Evolutionary conservation across 1,140 invertebrate species (phyloP).

Genomic region (Drosophila setifemur): DNA sequence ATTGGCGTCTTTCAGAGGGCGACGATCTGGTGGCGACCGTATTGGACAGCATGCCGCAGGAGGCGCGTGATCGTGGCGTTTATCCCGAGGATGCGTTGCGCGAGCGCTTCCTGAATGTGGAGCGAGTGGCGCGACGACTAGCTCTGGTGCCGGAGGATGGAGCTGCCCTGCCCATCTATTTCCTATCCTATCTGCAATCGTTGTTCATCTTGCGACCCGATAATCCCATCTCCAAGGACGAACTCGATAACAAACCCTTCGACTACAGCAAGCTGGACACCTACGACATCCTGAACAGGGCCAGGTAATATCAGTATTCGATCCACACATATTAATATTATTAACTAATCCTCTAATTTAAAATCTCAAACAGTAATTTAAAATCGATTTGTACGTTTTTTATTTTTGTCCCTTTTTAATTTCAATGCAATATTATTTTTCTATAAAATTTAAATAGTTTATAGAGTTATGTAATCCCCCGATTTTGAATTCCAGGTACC

Average conservation of each 20-base stretch:
- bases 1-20: conserved; percentile 83
- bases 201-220: conserved; percentile 87
- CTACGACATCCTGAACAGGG: conserved; percentile 93
- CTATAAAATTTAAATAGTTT: no score
- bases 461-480: no score
- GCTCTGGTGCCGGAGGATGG: conserved; percentile 92
- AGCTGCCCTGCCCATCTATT: conserved; percentile 90
- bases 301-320: conserved; percentile 84
- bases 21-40: conserved; percentile 89
- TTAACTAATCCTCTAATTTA: neutral
- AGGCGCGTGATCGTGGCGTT: conserved; percentile 90
- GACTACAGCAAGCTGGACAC: conserved; percentile 90
- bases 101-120: conserved; percentile 92
- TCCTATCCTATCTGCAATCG: conserved; percentile 94
- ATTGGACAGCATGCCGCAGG: conserved; percentile 89
- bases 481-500: conserved; percentile 85
- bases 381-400: no score
- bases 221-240: conserved; percentile 86
- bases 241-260: conserved; percentile 87
- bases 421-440: no score
- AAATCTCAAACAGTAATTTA: no score
- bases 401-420: no score
- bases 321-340: neutral
- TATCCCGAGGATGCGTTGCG: conserved; percentile 92
- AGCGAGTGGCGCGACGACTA: conserved; percentile 88